Evolutionary conservation across 2,113 vertebrate species (phyloP).

Genomic region (Clarias magur): DNA sequence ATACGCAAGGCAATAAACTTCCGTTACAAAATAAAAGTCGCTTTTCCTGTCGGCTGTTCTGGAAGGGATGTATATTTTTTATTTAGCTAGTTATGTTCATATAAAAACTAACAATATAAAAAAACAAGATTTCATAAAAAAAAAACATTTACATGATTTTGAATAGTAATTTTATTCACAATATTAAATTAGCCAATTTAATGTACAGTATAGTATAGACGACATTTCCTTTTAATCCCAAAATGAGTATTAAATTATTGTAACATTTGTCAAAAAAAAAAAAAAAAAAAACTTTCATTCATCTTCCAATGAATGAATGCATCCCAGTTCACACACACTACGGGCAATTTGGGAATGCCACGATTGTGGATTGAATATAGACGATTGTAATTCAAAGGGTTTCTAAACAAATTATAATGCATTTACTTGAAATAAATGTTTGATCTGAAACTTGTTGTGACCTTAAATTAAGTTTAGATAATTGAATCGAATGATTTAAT

Average conservation of each 20-base stretch:
- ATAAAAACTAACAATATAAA: neutral
- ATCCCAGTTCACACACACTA: no score
- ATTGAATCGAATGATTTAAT: no score
- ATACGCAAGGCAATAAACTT: neutral
- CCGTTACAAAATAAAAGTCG: slow-evolving; percentile 26
- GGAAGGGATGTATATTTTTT: neutral
- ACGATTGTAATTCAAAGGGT: neutral
- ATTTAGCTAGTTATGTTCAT: neutral
- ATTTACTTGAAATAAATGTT: no score
- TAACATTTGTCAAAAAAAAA: no score
- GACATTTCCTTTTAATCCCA: neutral
- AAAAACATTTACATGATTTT: neutral
- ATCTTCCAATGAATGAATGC: no score
- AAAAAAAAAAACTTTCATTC: no score
- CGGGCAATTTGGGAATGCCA: no score
- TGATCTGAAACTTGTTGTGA: no score
- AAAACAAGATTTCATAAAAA: neutral
- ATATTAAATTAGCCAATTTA: neutral
- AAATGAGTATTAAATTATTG: neutral
- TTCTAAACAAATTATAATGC: no score
- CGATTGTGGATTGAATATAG: no score
- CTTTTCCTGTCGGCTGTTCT: neutral
- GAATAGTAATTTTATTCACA: no score
- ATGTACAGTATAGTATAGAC: neutral
- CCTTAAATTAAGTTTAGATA: no score